A percentile compares a stretch with the other conserved stretches of the same genome.
phyloP scores from a whole-genome alignment of 2,113 vertebrate genomes.

The Illadopsis cleaveri region DNA sequence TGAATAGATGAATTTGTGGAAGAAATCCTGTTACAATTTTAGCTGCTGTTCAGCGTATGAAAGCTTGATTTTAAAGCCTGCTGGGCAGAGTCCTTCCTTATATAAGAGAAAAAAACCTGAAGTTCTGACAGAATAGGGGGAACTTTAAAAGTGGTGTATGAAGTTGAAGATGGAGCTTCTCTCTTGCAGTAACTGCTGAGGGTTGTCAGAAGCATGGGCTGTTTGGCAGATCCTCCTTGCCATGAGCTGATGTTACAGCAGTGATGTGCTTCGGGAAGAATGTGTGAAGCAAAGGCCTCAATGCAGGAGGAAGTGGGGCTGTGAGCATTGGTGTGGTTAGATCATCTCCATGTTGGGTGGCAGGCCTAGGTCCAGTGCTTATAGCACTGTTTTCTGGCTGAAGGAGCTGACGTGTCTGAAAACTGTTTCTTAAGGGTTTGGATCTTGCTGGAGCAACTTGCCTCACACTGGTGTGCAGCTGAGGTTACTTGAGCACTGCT shows the following conservation, averaged over 20 bases:
- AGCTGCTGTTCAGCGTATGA: background rate
- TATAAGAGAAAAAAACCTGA: background rate
- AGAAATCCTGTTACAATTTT: background rate
- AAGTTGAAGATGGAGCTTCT: background rate
- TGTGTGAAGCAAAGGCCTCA: background rate
- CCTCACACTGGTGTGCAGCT: rapidly evolving
- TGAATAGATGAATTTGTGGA: background rate
- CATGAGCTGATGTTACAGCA: background rate
- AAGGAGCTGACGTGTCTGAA: background rate
- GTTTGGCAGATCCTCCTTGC: background rate
- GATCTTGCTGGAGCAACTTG: background rate
- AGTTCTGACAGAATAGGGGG: background rate
- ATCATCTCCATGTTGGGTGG: background rate
- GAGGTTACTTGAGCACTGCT: background rate
- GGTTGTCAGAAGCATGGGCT: background rate
- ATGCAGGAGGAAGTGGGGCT: background rate
- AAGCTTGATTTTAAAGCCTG: background rate
- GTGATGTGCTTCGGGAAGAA: background rate
- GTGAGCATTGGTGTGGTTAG: background rate
- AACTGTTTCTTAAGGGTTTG: background rate
- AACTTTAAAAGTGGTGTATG: background rate
- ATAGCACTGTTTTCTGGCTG: background rate
- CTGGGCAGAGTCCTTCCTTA: background rate
- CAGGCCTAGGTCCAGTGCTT: background rate
- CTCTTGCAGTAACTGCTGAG: background rate